These are phyloP conservation scores for Alentia gelatinosa DNA, from an alignment of 2,888 invertebrate genomes.

Conservation along the genomic window DNA sequence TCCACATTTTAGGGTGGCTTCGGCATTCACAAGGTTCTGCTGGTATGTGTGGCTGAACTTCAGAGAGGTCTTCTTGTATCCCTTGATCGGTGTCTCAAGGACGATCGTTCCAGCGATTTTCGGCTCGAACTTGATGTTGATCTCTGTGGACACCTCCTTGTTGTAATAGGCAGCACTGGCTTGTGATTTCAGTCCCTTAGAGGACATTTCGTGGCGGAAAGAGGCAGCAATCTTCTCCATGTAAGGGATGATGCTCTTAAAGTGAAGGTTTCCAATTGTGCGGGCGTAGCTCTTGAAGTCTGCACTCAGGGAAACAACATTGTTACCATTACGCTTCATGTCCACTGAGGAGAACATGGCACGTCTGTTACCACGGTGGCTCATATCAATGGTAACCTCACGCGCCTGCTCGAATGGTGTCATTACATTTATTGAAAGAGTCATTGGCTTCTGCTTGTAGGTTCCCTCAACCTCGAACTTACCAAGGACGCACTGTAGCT, in stretches of 20 bases:
- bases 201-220: constrained; percentile 14
- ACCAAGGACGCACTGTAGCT: not conserved
- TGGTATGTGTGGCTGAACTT: not conserved
- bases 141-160: not conserved
- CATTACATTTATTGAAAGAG: not conserved
- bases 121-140: constrained; percentile 8
- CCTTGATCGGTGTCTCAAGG: constrained; percentile 4
- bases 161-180: constrained; percentile 31
- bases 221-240: not conserved
- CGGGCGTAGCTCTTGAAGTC: constrained; percentile 52
- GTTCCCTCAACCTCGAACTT: not conserved
- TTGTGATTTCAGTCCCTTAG: not conserved
- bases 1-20: not conserved
- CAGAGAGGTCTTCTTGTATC: constrained; percentile 35
- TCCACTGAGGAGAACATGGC: not conserved
- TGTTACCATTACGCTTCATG: not conserved
- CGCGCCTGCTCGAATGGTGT: constrained; percentile 12
- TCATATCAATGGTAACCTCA: not conserved
- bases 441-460: constrained; percentile 10
- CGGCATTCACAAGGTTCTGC: not conserved
- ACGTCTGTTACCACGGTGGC: not conserved
- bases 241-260: constrained; percentile 41
- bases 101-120: not conserved
- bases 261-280: not conserved
- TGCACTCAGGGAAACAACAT: not conserved